Base-by-base conservation (phyloP, 1,140 invertebrate species). In the Formica selysi region DNA sequence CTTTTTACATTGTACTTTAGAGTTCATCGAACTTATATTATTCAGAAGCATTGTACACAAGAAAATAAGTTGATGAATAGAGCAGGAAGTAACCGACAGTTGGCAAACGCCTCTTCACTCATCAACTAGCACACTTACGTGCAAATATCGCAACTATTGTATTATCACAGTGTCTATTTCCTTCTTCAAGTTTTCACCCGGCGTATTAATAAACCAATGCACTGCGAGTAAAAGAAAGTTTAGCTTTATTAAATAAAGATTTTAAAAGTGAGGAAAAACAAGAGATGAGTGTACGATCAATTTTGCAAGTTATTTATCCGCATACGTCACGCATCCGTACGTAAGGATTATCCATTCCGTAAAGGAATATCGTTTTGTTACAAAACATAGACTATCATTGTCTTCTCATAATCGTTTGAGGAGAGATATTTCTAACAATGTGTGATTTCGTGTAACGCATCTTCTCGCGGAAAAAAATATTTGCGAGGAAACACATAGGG, bases 41-140 rank as follows among this genome's bases (percentile, higher is more conserved):
- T 44, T 59, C 36, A 29, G 26, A 71, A 36, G 19, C 11, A 16
- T 19, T 6, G 67, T 22, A 32, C n/a, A 44, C 19, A 19, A 74
- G 7, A 29, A 32, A 61, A 13, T 38, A 70, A 41, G 16, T 70
- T 81, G 51, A 71, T 32, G 36, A 70, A 81, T 61, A 73, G 71
- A 81, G 48, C 54, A 73, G 26, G 54, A 44, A 73, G 36, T 16
- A 16, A 41, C 29, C 79, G 68, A 73, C 67, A 61, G 79, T 81
- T 44, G 67, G 67, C 76, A 44, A 29, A 80, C 62, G 64, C 38
- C 79, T 81, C 79, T 81, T 32, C 68, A 1, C 54, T 73, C 79
- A 81, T 73, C 67, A 73, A 81, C 79, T 73, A 36, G 36, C 48
- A 41, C 41, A 32, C 26, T 36, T 26, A 67, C n/a, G 62, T 26